A percentile compares a stretch with the other conserved stretches of the same genome.
phyloP scores from a whole-genome alignment of 23 tunicate species.

The Styela plicata region DNA sequence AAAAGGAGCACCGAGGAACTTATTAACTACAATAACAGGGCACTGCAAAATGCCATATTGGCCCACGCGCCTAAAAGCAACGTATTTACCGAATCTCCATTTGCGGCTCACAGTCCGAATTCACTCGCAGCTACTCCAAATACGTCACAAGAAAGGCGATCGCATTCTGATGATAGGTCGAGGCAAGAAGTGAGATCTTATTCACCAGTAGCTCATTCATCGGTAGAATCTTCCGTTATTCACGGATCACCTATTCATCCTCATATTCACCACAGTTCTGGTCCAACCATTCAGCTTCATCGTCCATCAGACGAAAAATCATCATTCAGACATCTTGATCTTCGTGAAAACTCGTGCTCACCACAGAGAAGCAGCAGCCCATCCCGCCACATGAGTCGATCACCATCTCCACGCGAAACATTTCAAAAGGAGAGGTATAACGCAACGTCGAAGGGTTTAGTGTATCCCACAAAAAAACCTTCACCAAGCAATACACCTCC shows the following conservation, averaged over 20 bases:
- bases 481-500: conserved; percentile 4
- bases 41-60: conserved; percentile 64
- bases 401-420: neutral
- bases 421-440: too few species aligned
- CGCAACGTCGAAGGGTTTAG: neutral
- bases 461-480: neutral
- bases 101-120: neutral
- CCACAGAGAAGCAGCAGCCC: neutral
- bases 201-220: conserved; percentile 7
- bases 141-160: neutral
- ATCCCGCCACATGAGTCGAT: too few species aligned
- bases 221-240: conserved; percentile 3
- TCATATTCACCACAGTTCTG: conserved; percentile 26
- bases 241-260: conserved; percentile 10
- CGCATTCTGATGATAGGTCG: neutral
- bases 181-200: neutral
- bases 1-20: conserved; percentile 41
- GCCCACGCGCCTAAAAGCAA: conserved; percentile 27
- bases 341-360: neutral
- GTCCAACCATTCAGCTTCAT: conserved; percentile 21
- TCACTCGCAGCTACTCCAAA: neutral
- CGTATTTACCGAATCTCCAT: neutral
- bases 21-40: conserved; percentile 61
- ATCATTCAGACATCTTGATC: neutral
- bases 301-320: neutral